phyloP scores from a whole-genome alignment of 2,113 vertebrate species.

The Micronycteris hirsuta region DNA sequence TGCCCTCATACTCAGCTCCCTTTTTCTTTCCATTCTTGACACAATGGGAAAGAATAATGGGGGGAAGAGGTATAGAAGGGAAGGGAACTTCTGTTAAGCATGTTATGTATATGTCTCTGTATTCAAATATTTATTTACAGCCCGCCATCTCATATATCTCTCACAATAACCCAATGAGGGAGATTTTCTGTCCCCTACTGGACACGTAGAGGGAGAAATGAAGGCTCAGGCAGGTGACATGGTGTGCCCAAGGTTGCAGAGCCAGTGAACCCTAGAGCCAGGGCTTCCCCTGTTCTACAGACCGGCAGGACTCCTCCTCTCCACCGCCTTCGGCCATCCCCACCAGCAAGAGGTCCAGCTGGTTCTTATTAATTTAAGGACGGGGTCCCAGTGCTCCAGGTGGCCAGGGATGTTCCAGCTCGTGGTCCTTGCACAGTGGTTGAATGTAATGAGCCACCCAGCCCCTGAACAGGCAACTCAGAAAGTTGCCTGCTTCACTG shows the following conservation, averaged over 20 bases:
- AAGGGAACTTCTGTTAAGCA: background rate
- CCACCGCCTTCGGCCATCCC: background rate
- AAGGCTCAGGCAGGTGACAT: background rate
- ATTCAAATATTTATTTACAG: background rate
- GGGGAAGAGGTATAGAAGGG: rapidly evolving
- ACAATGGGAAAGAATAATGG: rapidly evolving
- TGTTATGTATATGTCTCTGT: background rate
- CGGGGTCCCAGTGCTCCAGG: background rate
- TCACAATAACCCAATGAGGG: background rate
- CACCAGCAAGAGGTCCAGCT: background rate
- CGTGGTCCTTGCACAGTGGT: background rate
- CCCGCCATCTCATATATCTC: background rate
- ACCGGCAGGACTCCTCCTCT: background rate
- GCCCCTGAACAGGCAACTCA: too few species aligned
- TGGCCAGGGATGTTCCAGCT: background rate
- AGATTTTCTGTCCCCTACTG: background rate
- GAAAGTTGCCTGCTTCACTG: background rate
- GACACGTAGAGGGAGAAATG: background rate
- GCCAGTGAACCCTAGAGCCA: rapidly evolving
- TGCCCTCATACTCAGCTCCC: background rate
- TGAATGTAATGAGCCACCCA: background rate
- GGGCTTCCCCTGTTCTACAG: background rate
- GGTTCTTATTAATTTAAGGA: background rate
- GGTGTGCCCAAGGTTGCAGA: background rate
- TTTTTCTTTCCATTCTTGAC: background rate